Evolutionary conservation across 2,888 invertebrate genomes (phyloP), one percentile per base, ranked within the genome.

Genomic region (Abscondita cerata): DNA sequence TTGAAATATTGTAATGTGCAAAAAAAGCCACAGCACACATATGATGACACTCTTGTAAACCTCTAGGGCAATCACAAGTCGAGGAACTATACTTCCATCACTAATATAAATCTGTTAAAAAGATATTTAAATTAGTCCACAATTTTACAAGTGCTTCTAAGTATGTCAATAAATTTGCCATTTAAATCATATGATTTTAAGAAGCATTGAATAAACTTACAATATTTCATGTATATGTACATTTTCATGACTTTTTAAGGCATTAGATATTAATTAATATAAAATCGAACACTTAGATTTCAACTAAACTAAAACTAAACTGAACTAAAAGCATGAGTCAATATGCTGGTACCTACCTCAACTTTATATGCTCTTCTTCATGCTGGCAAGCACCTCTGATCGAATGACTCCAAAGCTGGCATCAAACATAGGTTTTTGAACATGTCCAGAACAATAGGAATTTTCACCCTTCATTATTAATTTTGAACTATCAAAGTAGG

Each of bases 1-100:
- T 33, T 12, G 50, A 50, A 36, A 51, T 34, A 38, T 51, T 51
- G 15, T 51, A 38, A 38, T 51, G 38, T 3, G 4, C 36, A 38
- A 51, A 51, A n/a, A n/a, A 19, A 16, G 19, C 36, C 18, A 51
- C 9, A 2, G 51, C 36, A 6, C 19, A 34, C 40, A 40, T 40
- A 40, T 40, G 40, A 15, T 40, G 40, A 15, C 40, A 40, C 5
- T 13, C 13, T 1, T 12, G 4, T 13, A 13, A 15, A 15, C 40
- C 40, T n/a, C 40, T 13, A 15, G 40, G 40, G 13, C 40, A 40
- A 6, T 12, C 5, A 15, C 40, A 40, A 13, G 15, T 15, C 15
- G n/a, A n/a, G n/a, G n/a, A 6, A 25, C 25, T 25, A 25, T 25
- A 25, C 25, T 25, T 2, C 25, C 25, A 25, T 25, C 40, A 40